Evolutionary conservation across 2,888 invertebrate genomes (phyloP).

Genomic region (Cantharis flavilabris): DNA sequence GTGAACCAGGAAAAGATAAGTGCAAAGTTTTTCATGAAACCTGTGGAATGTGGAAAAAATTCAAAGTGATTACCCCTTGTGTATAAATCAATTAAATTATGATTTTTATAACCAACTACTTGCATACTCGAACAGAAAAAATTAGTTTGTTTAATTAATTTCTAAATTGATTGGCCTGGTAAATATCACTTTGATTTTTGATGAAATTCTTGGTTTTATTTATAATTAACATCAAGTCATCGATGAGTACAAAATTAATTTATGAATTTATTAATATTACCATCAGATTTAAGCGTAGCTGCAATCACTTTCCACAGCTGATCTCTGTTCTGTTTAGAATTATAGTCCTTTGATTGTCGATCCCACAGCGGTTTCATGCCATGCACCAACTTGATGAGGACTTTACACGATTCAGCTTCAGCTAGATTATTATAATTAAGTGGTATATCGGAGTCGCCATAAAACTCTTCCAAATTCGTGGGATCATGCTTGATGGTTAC

Average conservation of each 20-base stretch:
- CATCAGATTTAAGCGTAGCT: slow-evolving; percentile 37
- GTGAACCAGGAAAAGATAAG: too few species aligned
- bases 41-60: too few species aligned
- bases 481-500: slow-evolving; percentile 19
- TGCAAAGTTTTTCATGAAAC: too few species aligned
- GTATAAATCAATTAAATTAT: not conserved
- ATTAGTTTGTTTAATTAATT: too few species aligned
- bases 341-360: slow-evolving; percentile 41
- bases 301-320: slow-evolving; percentile 43
- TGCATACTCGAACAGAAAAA: not conserved
- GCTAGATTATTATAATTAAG: slow-evolving; percentile 6
- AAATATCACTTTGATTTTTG: too few species aligned
- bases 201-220: too few species aligned
- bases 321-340: slow-evolving; percentile 41
- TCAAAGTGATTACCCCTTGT: not conserved
- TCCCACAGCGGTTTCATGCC: slow-evolving; percentile 46
- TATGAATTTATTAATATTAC: slow-evolving; percentile 7
- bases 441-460: slow-evolving; percentile 9
- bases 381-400: slow-evolving; percentile 40
- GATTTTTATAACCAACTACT: not conserved
- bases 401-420: slow-evolving; percentile 36
- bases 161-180: too few species aligned
- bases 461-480: slow-evolving; percentile 5
- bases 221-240: not conserved
- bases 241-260: not conserved